These are phyloP conservation scores for Drosophila monieri DNA, from an alignment of 2,888 invertebrate genomes.

Conservation along the genomic window DNA sequence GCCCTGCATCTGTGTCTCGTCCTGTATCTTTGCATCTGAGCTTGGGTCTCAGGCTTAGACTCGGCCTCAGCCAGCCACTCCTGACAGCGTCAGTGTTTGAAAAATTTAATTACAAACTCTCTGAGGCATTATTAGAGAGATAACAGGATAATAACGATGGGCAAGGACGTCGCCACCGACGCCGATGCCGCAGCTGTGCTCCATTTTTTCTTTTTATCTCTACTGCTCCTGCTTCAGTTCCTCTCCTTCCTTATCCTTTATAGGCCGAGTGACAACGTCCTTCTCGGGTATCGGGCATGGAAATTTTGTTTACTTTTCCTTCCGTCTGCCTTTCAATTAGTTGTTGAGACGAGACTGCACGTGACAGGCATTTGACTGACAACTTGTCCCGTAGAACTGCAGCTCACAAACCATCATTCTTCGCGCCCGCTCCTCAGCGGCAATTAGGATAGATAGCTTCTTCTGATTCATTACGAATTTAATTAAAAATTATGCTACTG, in stretches of 20 bases:
- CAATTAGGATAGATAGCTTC: too few species aligned
- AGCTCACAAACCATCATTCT: neutral
- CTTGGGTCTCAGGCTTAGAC: slow-evolving; percentile 4
- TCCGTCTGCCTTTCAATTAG: slow-evolving; percentile 77
- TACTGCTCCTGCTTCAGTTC: slow-evolving; percentile 4
- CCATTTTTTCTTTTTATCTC: slow-evolving; percentile 26
- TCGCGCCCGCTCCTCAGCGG: too few species aligned
- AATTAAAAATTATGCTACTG: slow-evolving; percentile 66
- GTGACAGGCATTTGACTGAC: slow-evolving; percentile 48
- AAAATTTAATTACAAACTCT: slow-evolving; percentile 80
- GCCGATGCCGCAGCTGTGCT: slow-evolving; percentile 59
- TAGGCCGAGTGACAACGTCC: slow-evolving; percentile 49
- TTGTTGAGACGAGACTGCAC: slow-evolving; percentile 71
- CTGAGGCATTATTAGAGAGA: slow-evolving; percentile 81
- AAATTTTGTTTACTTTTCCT: slow-evolving; percentile 65
- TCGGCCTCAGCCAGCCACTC: slow-evolving; percentile 42
- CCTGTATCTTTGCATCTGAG: slow-evolving; percentile 43
- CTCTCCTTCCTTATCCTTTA: slow-evolving; percentile 37
- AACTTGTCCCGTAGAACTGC: slow-evolving; percentile 21
- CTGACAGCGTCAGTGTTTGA: slow-evolving; percentile 67
- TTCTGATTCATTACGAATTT: slow-evolving; percentile 36
- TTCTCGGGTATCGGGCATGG: slow-evolving; percentile 45
- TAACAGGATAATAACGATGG: slow-evolving; percentile 80
- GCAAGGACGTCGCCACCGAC: slow-evolving; percentile 66
- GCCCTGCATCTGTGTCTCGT: slow-evolving; percentile 13